phyloP scores from a whole-genome alignment of 2,888 invertebrate species.

The Ptilodon capucinus region DNA sequence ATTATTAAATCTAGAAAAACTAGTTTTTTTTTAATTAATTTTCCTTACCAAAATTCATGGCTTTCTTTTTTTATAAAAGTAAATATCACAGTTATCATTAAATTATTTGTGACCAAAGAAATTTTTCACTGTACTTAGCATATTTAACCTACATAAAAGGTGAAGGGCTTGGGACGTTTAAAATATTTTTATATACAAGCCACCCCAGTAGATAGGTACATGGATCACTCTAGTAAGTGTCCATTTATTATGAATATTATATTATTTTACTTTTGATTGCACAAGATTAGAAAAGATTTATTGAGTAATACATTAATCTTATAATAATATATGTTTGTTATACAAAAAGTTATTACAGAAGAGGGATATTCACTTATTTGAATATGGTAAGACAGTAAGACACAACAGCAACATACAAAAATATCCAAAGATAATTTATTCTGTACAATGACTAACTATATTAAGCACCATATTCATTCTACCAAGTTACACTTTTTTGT shows the following conservation, averaged over 20 bases:
- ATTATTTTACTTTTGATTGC: constrained; percentile 47
- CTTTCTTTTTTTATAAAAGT: constrained; percentile 75
- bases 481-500: constrained; percentile 48
- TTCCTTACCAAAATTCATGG: constrained; percentile 72
- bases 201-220: constrained; percentile 30
- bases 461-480: constrained; percentile 79
- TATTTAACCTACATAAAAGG: constrained; percentile 40
- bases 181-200: constrained; percentile 34
- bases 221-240: constrained; percentile 35
- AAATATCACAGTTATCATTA: constrained; percentile 82
- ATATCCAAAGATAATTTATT: constrained; percentile 77
- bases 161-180: constrained; percentile 52
- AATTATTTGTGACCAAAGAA: constrained; percentile 77
- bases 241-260: constrained; percentile 28
- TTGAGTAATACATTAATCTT: constrained; percentile 7
- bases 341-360: constrained; percentile 16
- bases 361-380: constrained; percentile 28
- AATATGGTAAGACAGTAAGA: constrained; percentile 31
- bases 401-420: constrained; percentile 66
- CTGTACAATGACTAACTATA: constrained; percentile 81
- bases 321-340: constrained; percentile 5
- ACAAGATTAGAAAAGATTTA: constrained; percentile 36
- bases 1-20: constrained; percentile 37
- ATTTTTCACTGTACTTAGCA: constrained; percentile 49
- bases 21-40: constrained; percentile 58